Evolutionary conservation across 2,113 vertebrate genomes (phyloP), one percentile per base, ranked within the genome.

Genomic region (Tachuris rubrigastra): DNA sequence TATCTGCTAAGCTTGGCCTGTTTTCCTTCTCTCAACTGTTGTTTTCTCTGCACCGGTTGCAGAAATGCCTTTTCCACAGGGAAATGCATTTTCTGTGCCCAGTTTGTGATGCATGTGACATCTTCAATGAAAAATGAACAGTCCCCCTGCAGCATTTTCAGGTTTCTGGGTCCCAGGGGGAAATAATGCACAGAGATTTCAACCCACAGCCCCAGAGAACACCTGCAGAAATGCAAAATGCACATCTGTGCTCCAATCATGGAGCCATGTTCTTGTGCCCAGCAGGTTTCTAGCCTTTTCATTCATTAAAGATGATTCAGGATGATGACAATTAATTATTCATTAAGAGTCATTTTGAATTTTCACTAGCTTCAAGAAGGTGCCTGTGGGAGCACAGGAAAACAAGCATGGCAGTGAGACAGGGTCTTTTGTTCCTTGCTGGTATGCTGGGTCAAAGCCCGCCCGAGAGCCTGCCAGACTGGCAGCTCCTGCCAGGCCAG

Each of bases 221-320:
- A 71, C 13, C 6, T 81, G 73, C 79, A 81, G 78, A 95, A 95
- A 63, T 28, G 55, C 24, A 37, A 91, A 95, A 67, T 30, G 56
- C 33, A 41, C 31, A 60, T 81, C 60, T 68, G 41, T 68, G 65
- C 73, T 56, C 66, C 2, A 6, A 20, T 33, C 85, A 88, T 0
- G 0, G 55, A 85, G 37, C n/a, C 19, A 3, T 7, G 9, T 44
- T 83, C 68, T 77, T 47, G 10, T 74, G 88, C 72, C 60, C 56
- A 68, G 83, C 85, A 94, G 80, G 79, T 75, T 89, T 79, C 56
- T 41, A 93, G n/a, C 28, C n/a, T 94, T 87, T 92, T 91, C 44
- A 91, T 96, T 96, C 84, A 85, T 94, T 93, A 91, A 91, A 92
- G 76, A 78, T 89, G 65, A 92, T 81, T 56, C 50, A 71, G 60